These are phyloP conservation scores for Centroberyx gerrardi DNA, from an alignment of 2,797 vertebrate genomes.

Conservation along the genomic window DNA sequence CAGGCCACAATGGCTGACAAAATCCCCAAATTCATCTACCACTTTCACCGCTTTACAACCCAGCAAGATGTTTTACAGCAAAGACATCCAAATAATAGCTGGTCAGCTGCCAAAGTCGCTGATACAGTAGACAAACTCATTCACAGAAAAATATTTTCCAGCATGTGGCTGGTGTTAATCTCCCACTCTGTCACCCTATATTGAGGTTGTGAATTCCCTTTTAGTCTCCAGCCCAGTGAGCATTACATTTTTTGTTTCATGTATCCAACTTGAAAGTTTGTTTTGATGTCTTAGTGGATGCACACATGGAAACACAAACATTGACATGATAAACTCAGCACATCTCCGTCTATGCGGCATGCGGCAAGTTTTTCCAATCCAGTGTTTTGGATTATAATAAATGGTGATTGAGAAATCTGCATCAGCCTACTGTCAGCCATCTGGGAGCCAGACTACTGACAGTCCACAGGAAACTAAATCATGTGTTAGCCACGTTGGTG, in stretches of 20 bases:
- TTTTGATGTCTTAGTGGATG: neutral
- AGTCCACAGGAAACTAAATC: conserved; percentile 1
- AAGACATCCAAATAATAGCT: conserved; percentile 7
- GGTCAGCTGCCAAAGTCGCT: conserved; percentile 24
- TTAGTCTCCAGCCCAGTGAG: conserved; percentile 11
- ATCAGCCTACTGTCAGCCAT: neutral
- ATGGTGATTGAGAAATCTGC: neutral
- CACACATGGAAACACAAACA: neutral
- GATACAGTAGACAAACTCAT: conserved; percentile 30
- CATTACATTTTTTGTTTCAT: neutral
- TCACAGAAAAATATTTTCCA: conserved; percentile 11
- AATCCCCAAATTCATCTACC: neutral
- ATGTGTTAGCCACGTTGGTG: conserved; percentile 6
- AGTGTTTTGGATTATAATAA: no score
- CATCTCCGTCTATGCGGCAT: neutral
- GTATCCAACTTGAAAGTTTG: neutral
- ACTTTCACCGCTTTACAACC: neutral
- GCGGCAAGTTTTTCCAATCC: no score
- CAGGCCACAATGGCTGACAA: neutral
- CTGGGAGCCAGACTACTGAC: neutral
- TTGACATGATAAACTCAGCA: neutral
- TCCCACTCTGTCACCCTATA: conserved; percentile 26
- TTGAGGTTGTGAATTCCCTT: conserved; percentile 19
- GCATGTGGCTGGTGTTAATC: conserved; percentile 16
- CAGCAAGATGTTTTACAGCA: neutral